phyloP scores from a whole-genome alignment of 2,888 invertebrate genomes.

The Leptopilina drosophilae region DNA sequence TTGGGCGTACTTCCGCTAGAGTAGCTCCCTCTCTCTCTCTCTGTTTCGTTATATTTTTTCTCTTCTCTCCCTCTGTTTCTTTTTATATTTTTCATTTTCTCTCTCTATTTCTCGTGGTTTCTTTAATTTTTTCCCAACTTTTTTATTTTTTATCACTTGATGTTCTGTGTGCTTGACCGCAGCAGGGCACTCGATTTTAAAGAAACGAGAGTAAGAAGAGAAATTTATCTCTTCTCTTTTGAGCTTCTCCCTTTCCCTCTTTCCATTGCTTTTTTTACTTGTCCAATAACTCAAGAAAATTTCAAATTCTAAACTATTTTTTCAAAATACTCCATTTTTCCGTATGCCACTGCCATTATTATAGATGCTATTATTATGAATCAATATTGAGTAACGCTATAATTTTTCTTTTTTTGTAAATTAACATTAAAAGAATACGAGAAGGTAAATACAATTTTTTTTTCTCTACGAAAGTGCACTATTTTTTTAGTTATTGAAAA shows the following conservation, averaged over 20 bases:
- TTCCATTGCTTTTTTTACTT: background rate
- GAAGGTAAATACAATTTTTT: too few species aligned
- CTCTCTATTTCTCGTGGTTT: conserved; percentile 14
- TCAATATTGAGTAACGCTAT: too few species aligned
- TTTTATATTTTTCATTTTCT: background rate
- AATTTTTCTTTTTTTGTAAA: too few species aligned
- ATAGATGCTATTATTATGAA: too few species aligned
- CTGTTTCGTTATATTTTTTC: conserved; percentile 43
- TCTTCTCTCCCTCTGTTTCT: background rate
- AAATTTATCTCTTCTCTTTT: conserved; percentile 2
- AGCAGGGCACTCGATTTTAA: conserved; percentile 35
- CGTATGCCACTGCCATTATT: too few species aligned
- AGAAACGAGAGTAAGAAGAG: conserved; percentile 17
- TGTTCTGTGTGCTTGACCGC: conserved; percentile 31
- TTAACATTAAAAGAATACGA: too few species aligned
- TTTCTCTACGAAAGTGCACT: too few species aligned
- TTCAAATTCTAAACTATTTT: background rate
- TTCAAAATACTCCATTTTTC: background rate
- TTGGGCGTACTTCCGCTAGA: conserved; percentile 58
- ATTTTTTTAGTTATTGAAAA: too few species aligned
- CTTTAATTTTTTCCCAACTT: background rate
- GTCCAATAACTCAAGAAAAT: background rate
- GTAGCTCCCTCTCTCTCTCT: background rate
- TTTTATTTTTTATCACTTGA: conserved; percentile 14
- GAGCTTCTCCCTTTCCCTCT: background rate